Percentiles rank a stretch among this genome's conserved stretches.
These are phyloP conservation scores for Typhlichthys eigenmanni DNA, from an alignment of 2,797 vertebrate species.

Conservation along the genomic window DNA sequence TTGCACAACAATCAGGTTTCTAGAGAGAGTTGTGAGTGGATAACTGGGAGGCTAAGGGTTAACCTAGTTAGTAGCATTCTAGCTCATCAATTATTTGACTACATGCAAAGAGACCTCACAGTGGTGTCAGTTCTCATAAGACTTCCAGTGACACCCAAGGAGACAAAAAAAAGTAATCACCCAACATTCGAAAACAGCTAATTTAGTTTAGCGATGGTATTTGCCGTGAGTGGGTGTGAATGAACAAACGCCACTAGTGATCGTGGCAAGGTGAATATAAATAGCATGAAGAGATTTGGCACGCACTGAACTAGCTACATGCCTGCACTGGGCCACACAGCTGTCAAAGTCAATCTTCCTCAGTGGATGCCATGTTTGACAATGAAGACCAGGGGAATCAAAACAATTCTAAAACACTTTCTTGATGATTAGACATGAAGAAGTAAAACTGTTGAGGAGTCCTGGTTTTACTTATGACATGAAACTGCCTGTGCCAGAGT, in stretches of 20 bases:
- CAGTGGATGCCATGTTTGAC: slow-evolving; percentile 43
- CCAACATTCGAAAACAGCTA: slow-evolving; percentile 4
- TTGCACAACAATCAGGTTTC: background rate
- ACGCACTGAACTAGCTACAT: slow-evolving; percentile 44
- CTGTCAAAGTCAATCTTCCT: slow-evolving; percentile 71
- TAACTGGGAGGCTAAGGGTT: background rate
- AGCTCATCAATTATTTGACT: background rate
- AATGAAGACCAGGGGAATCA: slow-evolving; percentile 25
- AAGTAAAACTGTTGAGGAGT: background rate
- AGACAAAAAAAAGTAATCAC: slow-evolving; percentile 10
- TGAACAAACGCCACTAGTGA: slow-evolving; percentile 51
- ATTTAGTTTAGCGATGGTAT: slow-evolving; percentile 35
- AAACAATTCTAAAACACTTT: slow-evolving; percentile 19
- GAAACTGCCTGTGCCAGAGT: background rate
- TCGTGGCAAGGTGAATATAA: slow-evolving; percentile 54
- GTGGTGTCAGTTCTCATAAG: slow-evolving; percentile 1
- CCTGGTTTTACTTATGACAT: background rate
- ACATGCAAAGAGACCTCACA: slow-evolving; percentile 2
- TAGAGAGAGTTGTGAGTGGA: background rate
- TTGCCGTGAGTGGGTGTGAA: slow-evolving; percentile 51
- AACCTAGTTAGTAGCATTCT: background rate
- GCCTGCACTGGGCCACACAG: slow-evolving; percentile 66
- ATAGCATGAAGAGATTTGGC: slow-evolving; percentile 62
- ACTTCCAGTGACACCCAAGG: slow-evolving; percentile 4
- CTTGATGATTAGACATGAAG: background rate